Percentiles rank a stretch among this genome's conserved stretches.
Conservation (phyloP, 2,113 vertebrate species). For the Camelus bactrianus region DNA sequence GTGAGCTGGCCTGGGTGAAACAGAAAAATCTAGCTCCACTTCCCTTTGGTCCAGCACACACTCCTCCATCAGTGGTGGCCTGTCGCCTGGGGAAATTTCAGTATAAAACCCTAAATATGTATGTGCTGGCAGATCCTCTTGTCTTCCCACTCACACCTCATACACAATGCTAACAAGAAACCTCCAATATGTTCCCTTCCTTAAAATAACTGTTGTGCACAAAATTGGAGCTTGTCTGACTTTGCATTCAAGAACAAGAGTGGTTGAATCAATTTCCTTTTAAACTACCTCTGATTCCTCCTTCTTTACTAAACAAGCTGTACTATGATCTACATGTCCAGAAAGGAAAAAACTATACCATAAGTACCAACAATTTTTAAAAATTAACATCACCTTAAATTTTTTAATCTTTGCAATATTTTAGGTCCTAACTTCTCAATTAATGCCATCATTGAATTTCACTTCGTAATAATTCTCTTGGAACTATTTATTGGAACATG, state of each 20-base stretch:
- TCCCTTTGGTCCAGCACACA: not conserved
- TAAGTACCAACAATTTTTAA: not conserved
- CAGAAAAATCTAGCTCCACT: not conserved
- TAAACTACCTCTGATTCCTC: not conserved
- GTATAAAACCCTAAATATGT: not conserved
- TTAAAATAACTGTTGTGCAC: not conserved
- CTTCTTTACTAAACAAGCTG: not conserved
- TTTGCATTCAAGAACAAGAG: constrained; percentile 33
- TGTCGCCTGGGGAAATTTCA: not conserved
- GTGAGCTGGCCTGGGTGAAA: not conserved
- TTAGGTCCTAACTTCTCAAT: constrained; percentile 18
- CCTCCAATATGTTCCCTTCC: not conserved
- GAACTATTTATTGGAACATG: not conserved
- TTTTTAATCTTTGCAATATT: constrained; percentile 48
- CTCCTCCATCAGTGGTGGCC: not conserved
- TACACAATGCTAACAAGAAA: not conserved
- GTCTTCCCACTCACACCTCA: not conserved
- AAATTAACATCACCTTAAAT: not conserved
- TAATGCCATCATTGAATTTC: constrained; percentile 17
- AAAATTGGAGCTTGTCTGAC: not conserved
- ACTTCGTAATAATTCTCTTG: constrained; percentile 1
- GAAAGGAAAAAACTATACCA: not conserved
- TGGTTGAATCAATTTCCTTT: constrained; percentile 9
- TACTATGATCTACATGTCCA: not conserved
- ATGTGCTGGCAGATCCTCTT: not conserved